Evolutionary conservation across 2,888 invertebrate species (phyloP).

Genomic region (Agrotis segetum): DNA sequence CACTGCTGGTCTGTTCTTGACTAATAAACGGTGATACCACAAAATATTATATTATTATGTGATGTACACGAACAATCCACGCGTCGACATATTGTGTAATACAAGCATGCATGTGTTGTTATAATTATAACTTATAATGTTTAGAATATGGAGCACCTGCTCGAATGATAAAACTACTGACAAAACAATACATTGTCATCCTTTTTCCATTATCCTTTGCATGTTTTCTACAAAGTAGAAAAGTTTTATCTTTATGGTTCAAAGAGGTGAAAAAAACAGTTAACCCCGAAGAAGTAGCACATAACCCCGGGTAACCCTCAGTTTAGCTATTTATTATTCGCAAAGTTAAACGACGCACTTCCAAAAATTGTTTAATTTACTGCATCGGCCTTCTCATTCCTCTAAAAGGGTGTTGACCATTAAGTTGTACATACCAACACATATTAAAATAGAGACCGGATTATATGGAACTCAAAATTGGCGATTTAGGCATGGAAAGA

Average conservation of each 20-base stretch:
- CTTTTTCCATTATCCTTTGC: constrained; percentile 10
- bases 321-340: constrained; percentile 52
- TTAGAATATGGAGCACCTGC: constrained; percentile 48
- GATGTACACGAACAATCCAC: constrained; percentile 17
- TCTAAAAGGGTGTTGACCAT: constrained; percentile 33
- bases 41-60: no score
- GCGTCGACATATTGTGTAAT: constrained; percentile 19
- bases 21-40: not conserved
- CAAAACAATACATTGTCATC: constrained; percentile 43
- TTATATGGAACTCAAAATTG: no score
- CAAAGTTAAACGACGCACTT: constrained; percentile 39
- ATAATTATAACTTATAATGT: constrained; percentile 31
- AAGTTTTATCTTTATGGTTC: constrained; percentile 37
- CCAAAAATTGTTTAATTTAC: constrained; percentile 57
- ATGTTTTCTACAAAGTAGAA: constrained; percentile 32
- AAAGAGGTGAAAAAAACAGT: constrained; percentile 36
- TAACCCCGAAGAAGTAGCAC: constrained; percentile 29
- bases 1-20: not conserved
- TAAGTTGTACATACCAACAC: constrained; percentile 48
- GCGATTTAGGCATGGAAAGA: no score
- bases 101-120: constrained; percentile 36
- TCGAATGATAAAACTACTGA: constrained; percentile 15
- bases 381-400: constrained; percentile 27
- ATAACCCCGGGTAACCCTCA: constrained; percentile 25
- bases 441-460: not conserved